These are phyloP conservation scores for Eilema griseolum DNA, from an alignment of 2,888 invertebrate species.

Conservation along the genomic window DNA sequence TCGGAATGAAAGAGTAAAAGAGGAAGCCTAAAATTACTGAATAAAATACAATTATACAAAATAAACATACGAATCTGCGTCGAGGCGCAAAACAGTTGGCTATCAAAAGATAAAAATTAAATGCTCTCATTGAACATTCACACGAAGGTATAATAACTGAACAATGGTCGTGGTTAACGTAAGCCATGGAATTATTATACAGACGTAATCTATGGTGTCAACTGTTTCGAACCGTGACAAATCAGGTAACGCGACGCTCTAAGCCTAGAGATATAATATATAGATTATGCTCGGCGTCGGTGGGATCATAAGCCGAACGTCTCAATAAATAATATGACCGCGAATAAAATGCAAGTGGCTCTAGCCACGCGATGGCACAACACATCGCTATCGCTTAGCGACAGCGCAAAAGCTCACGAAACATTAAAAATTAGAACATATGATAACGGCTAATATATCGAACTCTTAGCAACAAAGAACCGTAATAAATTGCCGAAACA, in stretches of 20 bases:
- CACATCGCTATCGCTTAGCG: conserved; percentile 73
- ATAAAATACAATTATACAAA: conserved; percentile 58
- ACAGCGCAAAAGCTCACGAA: conserved; percentile 70
- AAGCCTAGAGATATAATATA: conserved; percentile 66
- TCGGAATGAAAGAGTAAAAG: conserved; percentile 79
- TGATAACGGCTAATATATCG: conserved; percentile 75
- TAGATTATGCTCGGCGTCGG: conserved; percentile 80
- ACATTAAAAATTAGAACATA: conserved; percentile 72
- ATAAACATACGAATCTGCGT: conserved; percentile 60
- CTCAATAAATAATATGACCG: conserved; percentile 77
- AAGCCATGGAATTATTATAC: not conserved
- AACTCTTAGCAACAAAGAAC: conserved; percentile 79
- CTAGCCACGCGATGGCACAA: conserved; percentile 74
- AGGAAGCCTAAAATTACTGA: conserved; percentile 64
- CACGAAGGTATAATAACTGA: not conserved
- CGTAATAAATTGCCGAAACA: conserved; percentile 67
- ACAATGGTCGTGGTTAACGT: not conserved
- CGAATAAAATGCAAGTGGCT: conserved; percentile 71
- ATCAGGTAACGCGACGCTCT: conserved; percentile 83
- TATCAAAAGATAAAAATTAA: not conserved
- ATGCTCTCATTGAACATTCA: conserved; percentile 1
- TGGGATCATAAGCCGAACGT: conserved; percentile 79
- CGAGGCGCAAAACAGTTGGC: conserved; percentile 54
- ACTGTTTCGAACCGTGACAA: conserved; percentile 63
- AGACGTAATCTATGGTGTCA: conserved; percentile 27